Evolutionary conservation across 1,140 invertebrate genomes (phyloP).

Genomic region (Trachymyrmex septentrionalis): DNA sequence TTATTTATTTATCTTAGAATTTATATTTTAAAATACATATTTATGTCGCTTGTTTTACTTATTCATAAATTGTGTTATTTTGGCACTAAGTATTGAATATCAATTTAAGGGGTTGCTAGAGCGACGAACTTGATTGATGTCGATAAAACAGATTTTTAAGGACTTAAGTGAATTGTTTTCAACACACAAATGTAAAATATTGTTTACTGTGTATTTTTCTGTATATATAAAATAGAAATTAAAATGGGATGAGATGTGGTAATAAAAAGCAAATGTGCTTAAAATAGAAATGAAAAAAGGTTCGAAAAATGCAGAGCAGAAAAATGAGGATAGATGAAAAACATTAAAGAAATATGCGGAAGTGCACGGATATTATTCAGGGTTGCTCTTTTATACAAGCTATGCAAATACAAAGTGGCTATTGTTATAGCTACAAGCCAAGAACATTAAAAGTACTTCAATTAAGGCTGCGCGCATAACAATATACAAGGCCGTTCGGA

Average conservation of each 20-base stretch:
- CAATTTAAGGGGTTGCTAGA: too few species aligned
- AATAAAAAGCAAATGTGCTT: neutral
- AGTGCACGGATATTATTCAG: neutral
- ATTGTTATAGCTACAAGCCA: constrained; percentile 32
- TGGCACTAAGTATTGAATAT: too few species aligned
- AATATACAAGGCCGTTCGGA: constrained; percentile 52
- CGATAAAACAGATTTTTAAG: too few species aligned
- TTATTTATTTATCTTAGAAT: too few species aligned
- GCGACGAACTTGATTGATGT: too few species aligned
- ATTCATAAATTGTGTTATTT: too few species aligned
- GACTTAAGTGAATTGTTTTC: too few species aligned
- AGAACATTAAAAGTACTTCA: constrained; percentile 48
- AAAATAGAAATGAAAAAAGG: neutral
- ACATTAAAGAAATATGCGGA: neutral
- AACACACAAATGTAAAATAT: too few species aligned
- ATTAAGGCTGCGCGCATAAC: constrained; percentile 48
- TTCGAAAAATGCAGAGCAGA: neutral
- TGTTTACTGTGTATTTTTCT: too few species aligned
- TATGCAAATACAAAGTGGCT: constrained; percentile 50
- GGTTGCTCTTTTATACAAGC: constrained; percentile 23
- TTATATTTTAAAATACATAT: too few species aligned
- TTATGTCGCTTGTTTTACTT: too few species aligned
- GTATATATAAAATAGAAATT: neutral
- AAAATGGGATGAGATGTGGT: neutral
- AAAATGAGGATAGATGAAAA: neutral